Evolutionary conservation across 2,113 vertebrate genomes (phyloP), one percentile per base, ranked within the genome.

Genomic region (Spheniscus mendiculus): DNA sequence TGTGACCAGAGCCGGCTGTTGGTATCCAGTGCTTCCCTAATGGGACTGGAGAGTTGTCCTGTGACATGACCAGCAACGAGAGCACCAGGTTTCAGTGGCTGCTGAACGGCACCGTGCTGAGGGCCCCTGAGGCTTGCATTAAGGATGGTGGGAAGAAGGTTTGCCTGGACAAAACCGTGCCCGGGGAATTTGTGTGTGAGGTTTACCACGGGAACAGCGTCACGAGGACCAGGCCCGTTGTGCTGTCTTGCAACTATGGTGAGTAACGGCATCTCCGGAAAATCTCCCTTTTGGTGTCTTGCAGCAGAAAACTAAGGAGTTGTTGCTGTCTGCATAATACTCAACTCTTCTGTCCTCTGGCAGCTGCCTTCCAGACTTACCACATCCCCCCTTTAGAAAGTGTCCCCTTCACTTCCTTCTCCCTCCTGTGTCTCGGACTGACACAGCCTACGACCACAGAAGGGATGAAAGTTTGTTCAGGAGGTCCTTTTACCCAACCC

Each of bases 131-230:
- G n/a, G 84, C 91, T 61, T 98, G 97, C 2, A 26, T 91, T 15
- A 97, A 92, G 70, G 95, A 96, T 2, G 94, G 74, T 4, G 97
- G 97, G 17, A 98, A 76, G 88, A 97, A 61, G 50, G 95, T 97
- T 74, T 83, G 9, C 53, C 94, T 98, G 86, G 96, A 91, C 40
- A 96, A 94, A 91, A 90, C 74, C 0, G 27, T 83, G 79, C 89
- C 74, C 0, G 97, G 97, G 42, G 87, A 97, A 32, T 89, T 97
- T 29, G 91, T 93, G 0, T 97, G 97, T 66, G 50, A 79, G 50
- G 80, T 94, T 65, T 6, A 18, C n/a, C 81, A 77, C 0, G 66
- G 84, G 38, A 76, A 13, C 7, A n/a, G 73, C 1, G 0, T 50
- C 81, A 79, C 32, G 0, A 89, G 55, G 61, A 95, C 92, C 55